phyloP scores from a whole-genome alignment of 2,888 invertebrate genomes.

The Chouioia cunea region DNA sequence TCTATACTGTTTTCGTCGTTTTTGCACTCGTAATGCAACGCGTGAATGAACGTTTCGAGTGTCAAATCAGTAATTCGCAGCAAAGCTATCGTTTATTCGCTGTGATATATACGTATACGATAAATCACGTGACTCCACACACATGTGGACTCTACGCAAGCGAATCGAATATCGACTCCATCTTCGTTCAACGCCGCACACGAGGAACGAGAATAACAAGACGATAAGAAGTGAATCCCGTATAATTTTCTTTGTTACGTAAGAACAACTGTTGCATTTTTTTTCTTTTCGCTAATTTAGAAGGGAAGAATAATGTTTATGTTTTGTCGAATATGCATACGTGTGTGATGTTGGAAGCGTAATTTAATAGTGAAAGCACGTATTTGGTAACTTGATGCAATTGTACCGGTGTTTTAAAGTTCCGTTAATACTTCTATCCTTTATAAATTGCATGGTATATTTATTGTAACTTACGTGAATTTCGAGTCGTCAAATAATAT shows the following conservation, averaged over 20 bases:
- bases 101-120: no score
- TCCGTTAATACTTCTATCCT: not conserved
- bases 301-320: not conserved
- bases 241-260: constrained; percentile 53
- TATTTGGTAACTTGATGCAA: constrained; percentile 6
- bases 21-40: no score
- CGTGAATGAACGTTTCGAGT: no score
- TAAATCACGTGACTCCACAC: no score
- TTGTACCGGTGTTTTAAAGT: constrained; percentile 24
- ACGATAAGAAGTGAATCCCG: constrained; percentile 39
- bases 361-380: not conserved
- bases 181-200: constrained; percentile 39
- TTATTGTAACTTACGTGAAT: not conserved
- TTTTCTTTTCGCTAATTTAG: constrained; percentile 16
- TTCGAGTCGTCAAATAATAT: not conserved
- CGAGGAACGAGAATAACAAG: constrained; percentile 51
- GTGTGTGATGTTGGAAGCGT: not conserved
- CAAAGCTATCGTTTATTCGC: no score
- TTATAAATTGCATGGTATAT: not conserved
- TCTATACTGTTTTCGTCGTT: no score
- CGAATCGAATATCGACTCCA: no score
- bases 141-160: no score
- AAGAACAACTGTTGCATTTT: constrained; percentile 46
- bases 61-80: no score
- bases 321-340: not conserved